Percentiles rank a stretch among this genome's conserved stretches.
Conservation (phyloP, 2,113 vertebrate genomes). For the Panthera leo region DNA sequence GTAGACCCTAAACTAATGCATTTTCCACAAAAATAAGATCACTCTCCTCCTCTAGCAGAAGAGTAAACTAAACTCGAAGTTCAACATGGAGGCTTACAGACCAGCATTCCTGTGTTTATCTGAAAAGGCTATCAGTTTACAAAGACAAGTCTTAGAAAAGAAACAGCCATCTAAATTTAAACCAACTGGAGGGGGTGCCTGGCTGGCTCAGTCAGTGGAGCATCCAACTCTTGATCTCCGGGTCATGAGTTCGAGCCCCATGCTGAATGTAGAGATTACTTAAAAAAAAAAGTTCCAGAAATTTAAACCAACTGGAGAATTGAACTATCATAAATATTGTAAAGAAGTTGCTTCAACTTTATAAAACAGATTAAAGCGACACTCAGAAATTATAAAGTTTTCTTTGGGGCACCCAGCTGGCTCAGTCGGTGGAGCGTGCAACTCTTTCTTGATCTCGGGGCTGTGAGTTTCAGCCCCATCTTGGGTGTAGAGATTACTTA, state of each 20-base stretch:
- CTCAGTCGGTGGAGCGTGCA: too few relatives aligned
- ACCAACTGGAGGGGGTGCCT: not conserved
- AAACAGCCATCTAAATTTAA: not conserved
- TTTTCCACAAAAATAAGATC: constrained; percentile 23
- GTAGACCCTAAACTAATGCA: not conserved
- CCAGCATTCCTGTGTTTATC: not conserved
- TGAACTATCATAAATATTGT: not conserved
- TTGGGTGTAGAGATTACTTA: too few relatives aligned
- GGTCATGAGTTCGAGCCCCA: not conserved
- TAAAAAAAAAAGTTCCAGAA: not conserved
- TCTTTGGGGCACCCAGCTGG: not conserved
- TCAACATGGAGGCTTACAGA: not conserved
- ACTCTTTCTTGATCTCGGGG: too few relatives aligned
- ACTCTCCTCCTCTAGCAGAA: not conserved
- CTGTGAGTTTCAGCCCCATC: too few relatives aligned
- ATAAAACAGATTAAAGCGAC: constrained; percentile 24
- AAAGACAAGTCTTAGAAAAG: constrained; percentile 7
- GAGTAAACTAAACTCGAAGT: constrained; percentile 30
- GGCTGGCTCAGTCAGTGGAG: not conserved
- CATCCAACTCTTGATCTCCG: not conserved
- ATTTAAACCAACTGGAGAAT: not conserved
- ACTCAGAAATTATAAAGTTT: not conserved
- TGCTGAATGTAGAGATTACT: not conserved
- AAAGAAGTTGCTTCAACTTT: not conserved
- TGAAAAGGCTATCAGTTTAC: not conserved